Conservation (phyloP, 2,888 invertebrate species). For the Zygaena filipendulae region DNA sequence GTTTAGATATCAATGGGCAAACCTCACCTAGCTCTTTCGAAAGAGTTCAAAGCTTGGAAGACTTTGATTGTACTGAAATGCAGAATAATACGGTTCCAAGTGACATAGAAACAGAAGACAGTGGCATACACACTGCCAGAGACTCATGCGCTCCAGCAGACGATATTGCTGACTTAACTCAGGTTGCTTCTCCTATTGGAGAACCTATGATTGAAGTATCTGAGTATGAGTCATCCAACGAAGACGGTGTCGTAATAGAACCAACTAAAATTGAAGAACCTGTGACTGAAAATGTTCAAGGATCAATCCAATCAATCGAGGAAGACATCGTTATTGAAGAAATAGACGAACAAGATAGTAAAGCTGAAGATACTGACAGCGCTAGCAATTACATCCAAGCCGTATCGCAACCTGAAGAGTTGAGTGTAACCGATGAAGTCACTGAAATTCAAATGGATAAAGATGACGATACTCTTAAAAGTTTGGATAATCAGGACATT, state of each 20-base stretch:
- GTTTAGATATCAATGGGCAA: slow-evolving; percentile 70
- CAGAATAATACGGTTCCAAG: slow-evolving; percentile 66
- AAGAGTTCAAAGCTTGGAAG: slow-evolving; percentile 73
- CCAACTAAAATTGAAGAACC: slow-evolving; percentile 37
- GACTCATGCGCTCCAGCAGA: slow-evolving; percentile 82
- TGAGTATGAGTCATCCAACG: slow-evolving; percentile 58
- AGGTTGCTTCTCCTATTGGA: slow-evolving; percentile 56
- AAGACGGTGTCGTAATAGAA: slow-evolving; percentile 37
- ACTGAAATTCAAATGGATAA: slow-evolving; percentile 63
- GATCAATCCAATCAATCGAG: slow-evolving; percentile 28
- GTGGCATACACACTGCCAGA: slow-evolving; percentile 82
- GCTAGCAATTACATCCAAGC: slow-evolving; percentile 56
- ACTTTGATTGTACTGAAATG: slow-evolving; percentile 71
- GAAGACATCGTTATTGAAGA: slow-evolving; percentile 59
- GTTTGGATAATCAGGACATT: slow-evolving; percentile 64
- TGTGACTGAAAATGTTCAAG: slow-evolving; percentile 25
- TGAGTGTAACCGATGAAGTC: slow-evolving; percentile 50
- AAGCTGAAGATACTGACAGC: slow-evolving; percentile 48
- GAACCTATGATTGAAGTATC: slow-evolving; percentile 52
- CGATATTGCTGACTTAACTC: slow-evolving; percentile 72
- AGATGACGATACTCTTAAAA: slow-evolving; percentile 59
- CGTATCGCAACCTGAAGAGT: slow-evolving; percentile 51
- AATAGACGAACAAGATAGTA: slow-evolving; percentile 44
- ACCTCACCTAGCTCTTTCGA: slow-evolving; percentile 68
- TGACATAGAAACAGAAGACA: slow-evolving; percentile 80